Evolutionary conservation across 2,113 vertebrate genomes (phyloP).

Genomic region (Odocoileus virginianus): DNA sequence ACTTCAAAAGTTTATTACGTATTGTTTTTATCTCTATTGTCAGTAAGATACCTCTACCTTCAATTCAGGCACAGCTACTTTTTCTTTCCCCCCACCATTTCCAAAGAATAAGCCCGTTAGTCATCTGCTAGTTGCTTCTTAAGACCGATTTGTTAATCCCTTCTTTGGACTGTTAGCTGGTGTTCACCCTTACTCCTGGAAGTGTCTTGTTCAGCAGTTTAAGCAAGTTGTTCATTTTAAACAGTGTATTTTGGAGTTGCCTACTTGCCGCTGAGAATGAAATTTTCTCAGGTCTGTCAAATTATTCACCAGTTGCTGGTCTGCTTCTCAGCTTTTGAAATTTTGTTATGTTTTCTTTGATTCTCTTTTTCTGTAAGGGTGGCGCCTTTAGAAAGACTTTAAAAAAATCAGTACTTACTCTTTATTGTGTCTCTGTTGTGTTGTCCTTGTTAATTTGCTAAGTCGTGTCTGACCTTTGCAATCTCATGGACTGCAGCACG

Average conservation of each 20-base stretch:
- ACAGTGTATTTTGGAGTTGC: not conserved
- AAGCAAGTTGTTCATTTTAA: not conserved
- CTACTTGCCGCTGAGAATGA: not conserved
- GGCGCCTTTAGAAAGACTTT: not conserved
- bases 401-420: not conserved
- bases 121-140: not conserved
- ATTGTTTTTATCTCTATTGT: not conserved
- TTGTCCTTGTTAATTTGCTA: not conserved
- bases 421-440: not conserved
- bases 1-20: not conserved
- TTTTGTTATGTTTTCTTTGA: not conserved
- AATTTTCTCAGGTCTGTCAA: not conserved
- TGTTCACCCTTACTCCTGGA: too few species aligned
- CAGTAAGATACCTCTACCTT: fast-evolving
- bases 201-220: not conserved
- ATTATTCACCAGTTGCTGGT: not conserved
- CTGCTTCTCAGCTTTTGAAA: not conserved
- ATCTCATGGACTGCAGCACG: not conserved
- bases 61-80: not conserved
- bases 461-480: not conserved
- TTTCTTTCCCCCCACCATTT: not conserved
- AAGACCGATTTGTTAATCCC: not conserved
- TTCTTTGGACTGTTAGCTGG: not conserved
- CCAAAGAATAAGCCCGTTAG: not conserved
- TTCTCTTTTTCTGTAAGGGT: not conserved